Conservation (phyloP, 2,888 invertebrate genomes). For the Leistus spinibarbis region DNA sequence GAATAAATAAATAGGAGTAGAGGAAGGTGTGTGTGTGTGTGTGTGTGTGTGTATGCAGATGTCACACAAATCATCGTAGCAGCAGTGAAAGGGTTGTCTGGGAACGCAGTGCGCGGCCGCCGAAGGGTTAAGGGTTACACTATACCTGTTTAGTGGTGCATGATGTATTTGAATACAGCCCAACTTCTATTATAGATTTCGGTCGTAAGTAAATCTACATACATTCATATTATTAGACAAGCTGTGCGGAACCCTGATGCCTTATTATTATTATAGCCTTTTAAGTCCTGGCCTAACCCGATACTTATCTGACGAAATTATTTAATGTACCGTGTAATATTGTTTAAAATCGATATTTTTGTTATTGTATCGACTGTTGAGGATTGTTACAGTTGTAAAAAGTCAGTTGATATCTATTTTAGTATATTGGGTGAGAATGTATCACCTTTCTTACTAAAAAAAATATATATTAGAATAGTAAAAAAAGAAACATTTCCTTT, state of each 20-base stretch:
- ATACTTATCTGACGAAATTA: conserved; percentile 16
- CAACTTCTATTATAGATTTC: conserved; percentile 50
- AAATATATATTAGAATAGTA: too few species aligned
- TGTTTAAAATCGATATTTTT: conserved; percentile 26
- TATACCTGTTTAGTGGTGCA: conserved; percentile 56
- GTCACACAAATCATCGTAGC: conserved; percentile 53
- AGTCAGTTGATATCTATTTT: background rate
- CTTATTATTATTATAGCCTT: too few species aligned
- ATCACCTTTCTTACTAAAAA: too few species aligned
- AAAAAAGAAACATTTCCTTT: too few species aligned
- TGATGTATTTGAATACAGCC: conserved; percentile 52
- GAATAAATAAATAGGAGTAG: background rate
- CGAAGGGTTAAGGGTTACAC: conserved; percentile 50
- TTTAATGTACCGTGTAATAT: conserved; percentile 36
- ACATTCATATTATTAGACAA: conserved; percentile 46
- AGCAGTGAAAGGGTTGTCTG: conserved; percentile 37
- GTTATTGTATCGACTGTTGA: background rate
- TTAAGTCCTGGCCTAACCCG: background rate
- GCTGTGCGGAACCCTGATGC: background rate
- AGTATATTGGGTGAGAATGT: too few species aligned
- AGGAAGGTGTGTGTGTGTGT: background rate
- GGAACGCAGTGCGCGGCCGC: conserved; percentile 47
- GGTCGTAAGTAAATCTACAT: conserved; percentile 51
- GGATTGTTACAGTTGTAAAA: background rate
- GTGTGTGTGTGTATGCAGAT: conserved; percentile 41